A percentile compares a stretch with the other conserved stretches of the same genome.
These are phyloP conservation scores for Phrynocephalus vlangalii DNA, from an alignment of 2,797 vertebrate species.

Conservation along the genomic window DNA sequence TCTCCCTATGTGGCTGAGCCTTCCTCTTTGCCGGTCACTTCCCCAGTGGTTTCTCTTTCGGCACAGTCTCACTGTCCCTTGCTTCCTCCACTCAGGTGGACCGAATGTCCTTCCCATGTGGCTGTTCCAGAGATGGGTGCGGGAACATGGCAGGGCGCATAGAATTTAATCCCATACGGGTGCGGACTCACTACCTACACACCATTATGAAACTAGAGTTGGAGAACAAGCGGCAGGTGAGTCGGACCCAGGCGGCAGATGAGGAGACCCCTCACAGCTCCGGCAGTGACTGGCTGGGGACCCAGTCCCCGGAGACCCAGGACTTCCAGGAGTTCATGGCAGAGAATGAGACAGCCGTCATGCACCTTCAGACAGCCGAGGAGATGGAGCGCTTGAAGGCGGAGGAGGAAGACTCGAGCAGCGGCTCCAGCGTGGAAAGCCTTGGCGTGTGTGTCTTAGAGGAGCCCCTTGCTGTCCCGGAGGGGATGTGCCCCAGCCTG, in stretches of 20 bases:
- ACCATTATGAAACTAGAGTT: constrained; percentile 97
- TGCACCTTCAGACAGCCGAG: constrained; percentile 95
- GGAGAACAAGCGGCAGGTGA: constrained; percentile 86
- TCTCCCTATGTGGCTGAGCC: background rate
- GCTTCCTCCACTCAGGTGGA: constrained; percentile 84
- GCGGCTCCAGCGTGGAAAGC: constrained; percentile 75
- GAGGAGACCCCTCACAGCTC: constrained; percentile 60
- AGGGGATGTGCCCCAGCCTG: constrained; percentile 76
- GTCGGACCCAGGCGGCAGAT: constrained; percentile 57
- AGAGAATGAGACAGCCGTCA: constrained; percentile 89
- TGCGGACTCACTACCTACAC: constrained; percentile 96
- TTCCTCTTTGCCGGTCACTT: constrained; percentile 4
- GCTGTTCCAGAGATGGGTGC: constrained; percentile 94
- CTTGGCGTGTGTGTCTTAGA: constrained; percentile 86
- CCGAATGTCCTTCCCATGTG: constrained; percentile 95
- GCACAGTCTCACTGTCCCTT: constrained; percentile 36
- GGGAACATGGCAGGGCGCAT: constrained; percentile 91
- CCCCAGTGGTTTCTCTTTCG: background rate
- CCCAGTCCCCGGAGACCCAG: constrained; percentile 78
- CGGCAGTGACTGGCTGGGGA: constrained; percentile 71
- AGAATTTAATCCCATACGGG: constrained; percentile 96
- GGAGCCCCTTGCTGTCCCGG: constrained; percentile 73
- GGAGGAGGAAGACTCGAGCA: constrained; percentile 80
- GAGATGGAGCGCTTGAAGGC: constrained; percentile 91
- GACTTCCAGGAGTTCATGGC: constrained; percentile 84